Evolutionary conservation across 2,888 invertebrate genomes (phyloP).

Genomic region (Spilarctia lutea): DNA sequence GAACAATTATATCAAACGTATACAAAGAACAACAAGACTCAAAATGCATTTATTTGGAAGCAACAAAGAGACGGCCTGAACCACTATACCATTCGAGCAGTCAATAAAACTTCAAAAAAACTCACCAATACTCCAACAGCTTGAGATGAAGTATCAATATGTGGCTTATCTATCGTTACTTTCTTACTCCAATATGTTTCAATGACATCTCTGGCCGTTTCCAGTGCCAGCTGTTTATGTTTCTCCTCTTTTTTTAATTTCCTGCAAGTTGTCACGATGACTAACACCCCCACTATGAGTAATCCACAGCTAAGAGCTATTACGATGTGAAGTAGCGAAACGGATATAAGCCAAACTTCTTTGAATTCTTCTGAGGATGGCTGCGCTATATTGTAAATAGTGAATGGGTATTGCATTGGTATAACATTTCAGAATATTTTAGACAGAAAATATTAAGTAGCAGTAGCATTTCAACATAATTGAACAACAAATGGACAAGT

Average conservation of each 20-base stretch:
- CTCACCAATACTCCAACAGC: conserved; percentile 88
- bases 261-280: conserved; percentile 89
- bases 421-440: background rate
- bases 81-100: no score
- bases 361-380: conserved; percentile 72
- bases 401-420: background rate
- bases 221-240: conserved; percentile 92
- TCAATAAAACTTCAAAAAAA: no score
- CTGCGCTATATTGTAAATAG: conserved; percentile 57
- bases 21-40: no score
- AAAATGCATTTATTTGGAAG: no score
- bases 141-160: conserved; percentile 84
- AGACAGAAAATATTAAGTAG: no score
- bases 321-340: conserved; percentile 83
- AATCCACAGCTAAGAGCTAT: conserved; percentile 87
- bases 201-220: conserved; percentile 92
- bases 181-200: conserved; percentile 96
- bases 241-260: conserved; percentile 92
- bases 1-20: no score
- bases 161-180: conserved; percentile 94
- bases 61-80: no score
- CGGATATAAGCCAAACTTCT: conserved; percentile 79
- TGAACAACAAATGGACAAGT: no score
- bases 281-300: conserved; percentile 86
- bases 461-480: no score